Percentiles rank a stretch among this genome's conserved stretches.
These are phyloP conservation scores for Leistus spinibarbis DNA, from an alignment of 2,888 invertebrate species.

Conservation along the genomic window DNA sequence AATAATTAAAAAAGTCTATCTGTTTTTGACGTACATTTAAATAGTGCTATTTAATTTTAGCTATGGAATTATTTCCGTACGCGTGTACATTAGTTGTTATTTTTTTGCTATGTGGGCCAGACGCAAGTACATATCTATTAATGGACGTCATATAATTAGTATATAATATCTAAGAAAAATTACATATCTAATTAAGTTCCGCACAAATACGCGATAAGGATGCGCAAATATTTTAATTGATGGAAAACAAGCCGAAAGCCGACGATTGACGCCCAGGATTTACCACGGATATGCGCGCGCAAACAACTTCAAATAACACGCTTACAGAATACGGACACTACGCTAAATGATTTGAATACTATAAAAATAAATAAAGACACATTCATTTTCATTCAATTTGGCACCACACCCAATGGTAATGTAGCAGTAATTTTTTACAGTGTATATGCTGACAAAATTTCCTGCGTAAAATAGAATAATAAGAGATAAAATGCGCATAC, in stretches of 20 bases:
- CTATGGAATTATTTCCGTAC: background rate
- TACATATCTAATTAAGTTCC: constrained; percentile 18
- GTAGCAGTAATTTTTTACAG: no score
- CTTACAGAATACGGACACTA: background rate
- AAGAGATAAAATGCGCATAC: background rate
- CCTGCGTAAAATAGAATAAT: constrained; percentile 1
- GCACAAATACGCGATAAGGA: constrained; percentile 15
- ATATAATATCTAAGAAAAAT: background rate
- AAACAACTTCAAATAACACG: no score
- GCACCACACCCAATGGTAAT: no score
- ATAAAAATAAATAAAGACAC: no score
- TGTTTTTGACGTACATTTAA: background rate
- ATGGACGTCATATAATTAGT: background rate
- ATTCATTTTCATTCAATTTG: no score
- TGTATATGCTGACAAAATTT: constrained; percentile 7
- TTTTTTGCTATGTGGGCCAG: background rate
- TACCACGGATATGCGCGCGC: background rate
- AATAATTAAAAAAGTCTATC: background rate
- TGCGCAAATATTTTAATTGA: constrained; percentile 17
- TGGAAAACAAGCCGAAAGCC: constrained; percentile 1
- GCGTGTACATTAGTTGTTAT: background rate
- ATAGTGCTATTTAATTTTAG: background rate
- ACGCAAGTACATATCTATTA: background rate
- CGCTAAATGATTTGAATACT: no score
- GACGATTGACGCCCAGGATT: background rate